phyloP scores from a whole-genome alignment of 2,113 vertebrate genomes.

The Epinephelus lanceolatus region DNA sequence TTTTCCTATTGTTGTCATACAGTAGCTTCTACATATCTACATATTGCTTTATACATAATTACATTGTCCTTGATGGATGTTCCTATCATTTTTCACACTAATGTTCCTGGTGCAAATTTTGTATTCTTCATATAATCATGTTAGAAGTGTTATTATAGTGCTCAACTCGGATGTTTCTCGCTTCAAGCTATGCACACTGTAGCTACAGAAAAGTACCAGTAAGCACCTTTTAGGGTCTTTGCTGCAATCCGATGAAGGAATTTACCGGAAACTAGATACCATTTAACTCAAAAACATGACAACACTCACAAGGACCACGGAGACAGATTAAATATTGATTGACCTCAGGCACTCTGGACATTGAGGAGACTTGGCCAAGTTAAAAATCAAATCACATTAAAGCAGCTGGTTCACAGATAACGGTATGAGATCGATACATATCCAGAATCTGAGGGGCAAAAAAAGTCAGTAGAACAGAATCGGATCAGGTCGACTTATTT shows the following conservation, averaged over 20 bases:
- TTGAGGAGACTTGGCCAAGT: slow-evolving; percentile 1
- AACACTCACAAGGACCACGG: slow-evolving; percentile 12
- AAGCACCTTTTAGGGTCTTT: background rate
- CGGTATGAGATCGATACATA: slow-evolving; percentile 36
- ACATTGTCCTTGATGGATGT: background rate
- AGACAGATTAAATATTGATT: slow-evolving; percentile 67
- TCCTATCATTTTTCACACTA: background rate
- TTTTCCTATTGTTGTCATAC: background rate
- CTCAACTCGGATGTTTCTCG: background rate
- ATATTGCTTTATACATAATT: background rate
- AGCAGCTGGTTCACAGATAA: slow-evolving; percentile 39
- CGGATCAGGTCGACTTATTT: background rate
- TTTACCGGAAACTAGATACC: background rate
- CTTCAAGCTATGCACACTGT: too few relatives aligned
- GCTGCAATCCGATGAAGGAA: slow-evolving; percentile 14
- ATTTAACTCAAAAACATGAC: slow-evolving; percentile 22
- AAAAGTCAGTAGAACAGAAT: slow-evolving; percentile 1
- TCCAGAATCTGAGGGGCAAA: slow-evolving; percentile 22
- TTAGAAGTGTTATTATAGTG: background rate
- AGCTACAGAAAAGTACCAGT: background rate
- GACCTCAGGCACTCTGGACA: slow-evolving; percentile 29
- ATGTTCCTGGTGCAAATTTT: background rate
- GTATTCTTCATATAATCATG: background rate
- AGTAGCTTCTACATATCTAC: background rate
- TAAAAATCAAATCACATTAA: slow-evolving; percentile 51